These are phyloP conservation scores for Trissolcus japonicus DNA, from an alignment of 2,888 invertebrate genomes.

Conservation along the genomic window DNA sequence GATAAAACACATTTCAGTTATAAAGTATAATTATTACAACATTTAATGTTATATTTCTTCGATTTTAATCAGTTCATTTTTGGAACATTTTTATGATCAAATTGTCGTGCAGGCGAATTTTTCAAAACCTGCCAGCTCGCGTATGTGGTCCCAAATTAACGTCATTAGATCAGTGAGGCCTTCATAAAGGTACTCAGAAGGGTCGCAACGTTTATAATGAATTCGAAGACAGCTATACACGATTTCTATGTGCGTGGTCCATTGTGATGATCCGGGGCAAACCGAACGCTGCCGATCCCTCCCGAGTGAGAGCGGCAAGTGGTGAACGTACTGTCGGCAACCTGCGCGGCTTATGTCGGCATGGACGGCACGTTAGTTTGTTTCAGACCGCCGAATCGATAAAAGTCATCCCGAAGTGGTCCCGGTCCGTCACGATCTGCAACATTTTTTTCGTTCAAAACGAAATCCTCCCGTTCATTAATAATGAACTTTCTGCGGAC, in stretches of 20 bases:
- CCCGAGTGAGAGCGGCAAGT: slow-evolving; percentile 42
- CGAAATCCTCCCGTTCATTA: no score
- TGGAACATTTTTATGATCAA: no score
- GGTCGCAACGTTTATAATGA: slow-evolving; percentile 46
- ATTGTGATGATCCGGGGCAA: slow-evolving; percentile 47
- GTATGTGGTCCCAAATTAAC: slow-evolving; percentile 31
- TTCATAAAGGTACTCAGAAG: slow-evolving; percentile 26
- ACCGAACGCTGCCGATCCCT: slow-evolving; percentile 48
- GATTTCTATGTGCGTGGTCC: slow-evolving; percentile 44
- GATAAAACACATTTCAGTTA: no score
- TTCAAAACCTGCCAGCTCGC: slow-evolving; percentile 40
- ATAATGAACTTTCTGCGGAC: slow-evolving; percentile 20
- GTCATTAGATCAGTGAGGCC: slow-evolving; percentile 16
- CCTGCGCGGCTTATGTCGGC: slow-evolving; percentile 55
- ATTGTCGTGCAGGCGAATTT: not conserved
- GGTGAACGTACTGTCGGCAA: slow-evolving; percentile 56
- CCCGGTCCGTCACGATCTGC: slow-evolving; percentile 2
- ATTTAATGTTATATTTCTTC: no score
- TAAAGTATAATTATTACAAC: no score
- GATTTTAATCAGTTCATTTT: no score
- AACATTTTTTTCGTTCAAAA: slow-evolving; percentile 9
- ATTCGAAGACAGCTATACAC: slow-evolving; percentile 41
- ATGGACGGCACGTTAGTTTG: slow-evolving; percentile 33
- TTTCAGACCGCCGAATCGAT: slow-evolving; percentile 6
- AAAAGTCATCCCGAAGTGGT: slow-evolving; percentile 1